Evolutionary conservation across 2,113 vertebrate species (phyloP).

Genomic region (Apteryx mantelli): DNA sequence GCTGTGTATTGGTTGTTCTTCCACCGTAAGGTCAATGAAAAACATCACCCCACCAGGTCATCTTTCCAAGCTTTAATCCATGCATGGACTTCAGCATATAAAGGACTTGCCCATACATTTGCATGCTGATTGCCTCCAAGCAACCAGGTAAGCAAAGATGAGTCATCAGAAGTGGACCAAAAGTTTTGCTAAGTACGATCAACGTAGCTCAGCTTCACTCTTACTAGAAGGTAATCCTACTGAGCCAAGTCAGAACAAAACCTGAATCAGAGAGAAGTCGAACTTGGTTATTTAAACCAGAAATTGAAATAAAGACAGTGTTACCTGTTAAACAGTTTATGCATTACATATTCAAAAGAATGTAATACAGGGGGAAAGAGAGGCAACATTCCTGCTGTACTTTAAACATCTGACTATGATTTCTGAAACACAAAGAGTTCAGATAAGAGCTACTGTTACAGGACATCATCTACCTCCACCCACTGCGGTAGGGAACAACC

Average conservation of each 20-base stretch:
- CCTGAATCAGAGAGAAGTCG: not conserved
- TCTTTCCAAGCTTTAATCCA: not conserved
- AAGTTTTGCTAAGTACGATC: not conserved
- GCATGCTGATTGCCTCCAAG: not conserved
- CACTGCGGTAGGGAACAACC: accelerated
- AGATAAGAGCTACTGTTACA: not conserved
- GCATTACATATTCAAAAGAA: accelerated
- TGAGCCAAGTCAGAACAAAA: not conserved
- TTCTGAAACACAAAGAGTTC: not conserved
- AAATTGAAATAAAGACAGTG: not conserved
- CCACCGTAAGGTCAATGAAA: not conserved
- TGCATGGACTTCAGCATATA: accelerated
- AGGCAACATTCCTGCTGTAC: accelerated
- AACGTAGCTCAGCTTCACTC: not conserved
- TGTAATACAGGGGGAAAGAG: not conserved
- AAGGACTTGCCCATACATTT: accelerated
- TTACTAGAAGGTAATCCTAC: accelerated
- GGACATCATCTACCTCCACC: not conserved
- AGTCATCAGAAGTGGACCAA: not conserved
- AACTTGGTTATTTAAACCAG: not conserved
- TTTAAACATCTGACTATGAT: not conserved
- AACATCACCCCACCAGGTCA: not conserved
- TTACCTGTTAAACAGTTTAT: not conserved
- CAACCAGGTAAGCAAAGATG: not conserved
- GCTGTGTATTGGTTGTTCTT: accelerated